Base-by-base conservation (phyloP, 2,888 invertebrate genomes). In the Electrophaes corylata region DNA sequence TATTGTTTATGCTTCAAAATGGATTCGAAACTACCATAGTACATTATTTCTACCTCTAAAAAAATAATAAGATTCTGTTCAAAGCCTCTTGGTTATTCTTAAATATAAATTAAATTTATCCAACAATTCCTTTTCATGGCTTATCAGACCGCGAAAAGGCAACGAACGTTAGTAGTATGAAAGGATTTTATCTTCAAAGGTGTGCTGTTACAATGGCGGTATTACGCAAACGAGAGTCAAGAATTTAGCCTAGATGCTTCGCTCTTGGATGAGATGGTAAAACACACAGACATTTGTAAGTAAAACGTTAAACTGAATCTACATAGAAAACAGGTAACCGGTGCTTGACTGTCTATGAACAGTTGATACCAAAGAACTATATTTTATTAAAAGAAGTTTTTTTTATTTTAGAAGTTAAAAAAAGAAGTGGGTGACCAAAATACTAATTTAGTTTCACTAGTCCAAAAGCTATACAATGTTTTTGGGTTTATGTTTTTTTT, bases 141-240 rank as follows among this genome's bases (percentile, higher is more conserved):
- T 75, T 74, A 79, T 72, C 75, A 77, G 78, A 80, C 79, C 76
- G 75, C 75, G 69, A 79, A 83, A 79, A 78, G 74, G 78, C 71
- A 73, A 69, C 73, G 73, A 73, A 69, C 75, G 73, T 71, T n/a
- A 71, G 74, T 72, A 72, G 75, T 74, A 73, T 71, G 72, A 71
- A 75, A 75, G 69, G 76, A 79, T 82, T 83, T 84, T 84, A 81
- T 81, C 81, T 81, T 79, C 80, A 79, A 81, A 86, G 82, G 81
- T 86, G 83, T 78, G 77, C 72, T 67, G 77, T 77, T 76, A 85
- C 83, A 87, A 84, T 82, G 75, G 77, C 72, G 74, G 79, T 74
- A 77, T 82, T 78, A 81, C 78, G 76, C 77, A 82, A 83, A 83
- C 78, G 82, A 80, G 83, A 81, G 74, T 78, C 71, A 76, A 77